Evolutionary conservation across 2,113 vertebrate genomes (phyloP), one percentile per base, ranked within the genome.

Genomic region (Pungitius pungitius): DNA sequence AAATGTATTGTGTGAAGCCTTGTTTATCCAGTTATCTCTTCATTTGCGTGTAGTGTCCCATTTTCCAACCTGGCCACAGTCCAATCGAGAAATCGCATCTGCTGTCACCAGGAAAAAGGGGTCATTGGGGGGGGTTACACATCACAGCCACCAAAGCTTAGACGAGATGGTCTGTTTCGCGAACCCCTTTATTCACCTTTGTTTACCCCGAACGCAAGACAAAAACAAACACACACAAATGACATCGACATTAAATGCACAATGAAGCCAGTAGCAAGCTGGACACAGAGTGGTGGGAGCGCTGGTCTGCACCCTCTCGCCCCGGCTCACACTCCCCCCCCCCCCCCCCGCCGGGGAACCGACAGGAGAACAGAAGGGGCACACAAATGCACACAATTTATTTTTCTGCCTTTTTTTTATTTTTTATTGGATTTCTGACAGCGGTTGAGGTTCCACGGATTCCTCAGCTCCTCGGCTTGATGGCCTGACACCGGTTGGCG

Each of bases 401-500:
- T 82, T 87, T 85, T 86, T 86, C 75, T 80, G 43, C 75, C 62
- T 69, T 65, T 88, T 82, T 90, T 2, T 87, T 90, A 59, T 69
- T 65, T 88, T 82, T 90, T 2, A 88, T 90, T 89, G 79, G 82
- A 81, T 90, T 86, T 85, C 79, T 87, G 85, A 86, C 88, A 87
- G 77, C 1, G 10, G 73, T 73, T 60, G 82, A 83, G 78, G 84
- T 86, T 87, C 82, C 81, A 77, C 69, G 85, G 79, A 85, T 81
- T 82, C 83, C 77, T 83, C 85, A 69, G 73, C 73, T 76, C 52
- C 65, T 59, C 12, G 18, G 60, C 55, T 77, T 83, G 80, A 85
- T 90, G 80, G 80, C 80, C 60, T 66, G 85, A 73, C 80, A 70
- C 61, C 73, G 81, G 70, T 77, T 67, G 51, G 24, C 2, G 26